Conservation (phyloP, 2,797 vertebrate species). For the Anguilla obscura region DNA sequence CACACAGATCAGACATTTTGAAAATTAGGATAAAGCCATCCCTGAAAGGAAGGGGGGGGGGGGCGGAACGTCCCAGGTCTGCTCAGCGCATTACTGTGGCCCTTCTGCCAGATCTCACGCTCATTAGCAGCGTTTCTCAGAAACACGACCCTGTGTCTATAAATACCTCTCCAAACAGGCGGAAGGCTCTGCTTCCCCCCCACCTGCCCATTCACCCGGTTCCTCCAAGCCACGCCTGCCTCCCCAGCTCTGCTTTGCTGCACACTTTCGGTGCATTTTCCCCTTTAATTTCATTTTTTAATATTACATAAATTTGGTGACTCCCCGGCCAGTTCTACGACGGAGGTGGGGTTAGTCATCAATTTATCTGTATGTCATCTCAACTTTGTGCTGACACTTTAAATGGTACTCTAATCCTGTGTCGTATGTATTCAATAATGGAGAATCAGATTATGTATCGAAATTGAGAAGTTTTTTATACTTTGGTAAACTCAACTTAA, state of each 20-base stretch:
- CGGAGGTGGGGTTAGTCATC: neutral
- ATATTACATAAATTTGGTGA: neutral
- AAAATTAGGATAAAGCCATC: neutral
- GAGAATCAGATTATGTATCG: neutral
- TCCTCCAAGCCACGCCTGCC: neutral
- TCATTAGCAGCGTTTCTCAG: neutral
- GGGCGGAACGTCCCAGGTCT: neutral
- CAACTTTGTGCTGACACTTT: neutral
- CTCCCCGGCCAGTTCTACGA: neutral
- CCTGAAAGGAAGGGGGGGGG: neutral
- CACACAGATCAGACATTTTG: neutral
- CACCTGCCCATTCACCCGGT: neutral
- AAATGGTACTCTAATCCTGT: neutral
- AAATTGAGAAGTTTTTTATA: neutral
- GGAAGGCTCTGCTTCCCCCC: neutral
- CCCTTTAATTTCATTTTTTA: neutral
- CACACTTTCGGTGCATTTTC: neutral
- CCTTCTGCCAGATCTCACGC: neutral
- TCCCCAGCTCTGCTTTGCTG: neutral
- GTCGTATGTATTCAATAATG: neutral
- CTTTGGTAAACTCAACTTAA: no score
- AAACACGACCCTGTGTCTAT: neutral
- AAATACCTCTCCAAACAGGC: neutral
- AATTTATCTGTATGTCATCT: neutral
- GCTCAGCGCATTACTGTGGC: neutral